Conservation (phyloP, 1,140 invertebrate genomes). For the Drosophila aff. region DNA sequence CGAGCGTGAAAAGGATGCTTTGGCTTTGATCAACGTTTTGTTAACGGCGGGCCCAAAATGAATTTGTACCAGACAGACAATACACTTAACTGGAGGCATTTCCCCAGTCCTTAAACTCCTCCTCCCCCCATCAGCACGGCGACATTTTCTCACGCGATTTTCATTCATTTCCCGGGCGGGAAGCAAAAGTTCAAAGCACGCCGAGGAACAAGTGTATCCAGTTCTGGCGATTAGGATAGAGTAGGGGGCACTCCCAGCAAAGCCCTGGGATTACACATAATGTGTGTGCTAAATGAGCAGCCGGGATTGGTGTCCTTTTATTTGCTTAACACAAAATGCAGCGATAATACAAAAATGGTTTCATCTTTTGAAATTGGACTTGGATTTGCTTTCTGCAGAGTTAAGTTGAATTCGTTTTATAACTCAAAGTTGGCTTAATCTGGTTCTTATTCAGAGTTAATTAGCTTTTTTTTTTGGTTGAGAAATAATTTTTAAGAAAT, state of each 20-base stretch:
- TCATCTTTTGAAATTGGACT: neutral
- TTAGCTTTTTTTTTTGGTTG: neutral
- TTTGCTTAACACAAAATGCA: slow-evolving; percentile 9
- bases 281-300: slow-evolving; percentile 13
- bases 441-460: neutral
- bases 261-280: slow-evolving; percentile 10
- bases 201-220: slow-evolving; percentile 26
- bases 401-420: neutral
- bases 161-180: slow-evolving; percentile 30
- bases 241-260: neutral
- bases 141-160: slow-evolving; percentile 47
- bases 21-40: slow-evolving; percentile 79
- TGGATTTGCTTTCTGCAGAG: neutral
- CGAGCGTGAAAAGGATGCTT: slow-evolving; percentile 78
- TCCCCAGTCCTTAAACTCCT: neutral
- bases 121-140: neutral
- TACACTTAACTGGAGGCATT: slow-evolving; percentile 42
- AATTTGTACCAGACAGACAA: slow-evolving; percentile 63
- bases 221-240: slow-evolving; percentile 4
- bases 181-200: slow-evolving; percentile 40
- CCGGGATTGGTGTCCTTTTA: neutral
- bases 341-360: neutral
- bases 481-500: too few relatives aligned
- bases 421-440: neutral
- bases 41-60: slow-evolving; percentile 71